phyloP scores from a whole-genome alignment of 2,888 invertebrate species.

The Escarpia spicata region DNA sequence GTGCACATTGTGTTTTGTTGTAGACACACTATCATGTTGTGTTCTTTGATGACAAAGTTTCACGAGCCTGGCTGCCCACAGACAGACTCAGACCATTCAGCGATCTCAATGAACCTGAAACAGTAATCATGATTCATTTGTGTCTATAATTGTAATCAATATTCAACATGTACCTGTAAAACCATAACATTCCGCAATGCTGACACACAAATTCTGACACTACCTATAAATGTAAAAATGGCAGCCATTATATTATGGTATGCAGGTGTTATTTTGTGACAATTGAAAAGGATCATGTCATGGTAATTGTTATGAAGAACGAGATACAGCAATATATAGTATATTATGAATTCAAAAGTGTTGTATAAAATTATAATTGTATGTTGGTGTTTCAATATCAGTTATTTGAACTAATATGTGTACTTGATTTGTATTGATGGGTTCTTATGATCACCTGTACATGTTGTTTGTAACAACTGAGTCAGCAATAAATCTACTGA shows the following conservation, averaged over 20 bases:
- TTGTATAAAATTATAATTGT: no score
- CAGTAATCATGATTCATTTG: neutral
- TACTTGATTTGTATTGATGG: no score
- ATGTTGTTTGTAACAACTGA: no score
- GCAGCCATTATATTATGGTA: neutral
- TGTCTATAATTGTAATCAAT: neutral
- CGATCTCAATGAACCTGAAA: neutral
- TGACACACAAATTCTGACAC: neutral
- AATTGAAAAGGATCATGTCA: neutral
- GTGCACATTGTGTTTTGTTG: conserved; percentile 31
- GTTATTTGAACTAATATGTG: no score
- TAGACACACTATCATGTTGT: conserved; percentile 61
- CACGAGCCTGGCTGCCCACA: conserved; percentile 53
- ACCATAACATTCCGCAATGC: no score
- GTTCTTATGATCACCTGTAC: no score
- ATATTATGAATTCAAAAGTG: no score
- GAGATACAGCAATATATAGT: no score
- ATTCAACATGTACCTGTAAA: neutral
- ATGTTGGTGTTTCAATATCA: no score
- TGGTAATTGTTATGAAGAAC: no score
- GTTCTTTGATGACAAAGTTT: conserved; percentile 57
- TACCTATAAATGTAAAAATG: no score
- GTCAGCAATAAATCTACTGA: no score
- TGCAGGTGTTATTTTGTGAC: neutral
- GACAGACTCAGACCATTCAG: conserved; percentile 28